Evolutionary conservation across 2,797 vertebrate species (phyloP), one percentile per base, ranked within the genome.

Genomic region (Smutsia gigantea): DNA sequence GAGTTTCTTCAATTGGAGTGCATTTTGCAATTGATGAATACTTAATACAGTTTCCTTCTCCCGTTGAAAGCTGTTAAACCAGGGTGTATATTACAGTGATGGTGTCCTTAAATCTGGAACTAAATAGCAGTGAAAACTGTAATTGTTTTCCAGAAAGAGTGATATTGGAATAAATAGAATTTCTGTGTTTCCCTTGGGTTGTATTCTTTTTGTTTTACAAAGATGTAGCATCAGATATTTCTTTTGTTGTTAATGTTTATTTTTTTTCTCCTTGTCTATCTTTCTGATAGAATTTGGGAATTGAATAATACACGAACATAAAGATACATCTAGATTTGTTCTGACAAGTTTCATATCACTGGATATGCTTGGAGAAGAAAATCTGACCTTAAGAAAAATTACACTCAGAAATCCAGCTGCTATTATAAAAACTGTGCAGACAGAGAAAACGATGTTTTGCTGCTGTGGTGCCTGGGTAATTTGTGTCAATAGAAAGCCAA

Each of bases 401-500:
- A n/a, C 75, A 49, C 74, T 66, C 93, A 71, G 77, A 85, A 95
- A 96, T 78, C 42, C 64, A 39, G 14, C 46, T 64, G 74, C 17
- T 31, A 61, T 72, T 90, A 83, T 69, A 64, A 64, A 98, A 97
- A 34, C 29, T 19, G 1, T 39, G 83, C 86, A 93, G 90, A 77
- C 34, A 6, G 55, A 53, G 96, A 92, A 97, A 94, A 93, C 37
- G 18, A 93, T 90, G 37, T 49, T 94, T 95, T 14, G 17, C 3
- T 95, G 39, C 51, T 34, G 74, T 90, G 69, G 72, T 34, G 87
- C 72, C n/a, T 7, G 5, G 17, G 95, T 77, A 1, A 0, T 93
- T 95, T 71, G 82, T 37, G 59, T 96, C 83, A 93, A 97, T 93
- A 64, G 82, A 82, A 97, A 98, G 88, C 93, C 79, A 94, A 25